Conservation (phyloP, 2,888 invertebrate species). For the Pharmacophagus antenor region DNA sequence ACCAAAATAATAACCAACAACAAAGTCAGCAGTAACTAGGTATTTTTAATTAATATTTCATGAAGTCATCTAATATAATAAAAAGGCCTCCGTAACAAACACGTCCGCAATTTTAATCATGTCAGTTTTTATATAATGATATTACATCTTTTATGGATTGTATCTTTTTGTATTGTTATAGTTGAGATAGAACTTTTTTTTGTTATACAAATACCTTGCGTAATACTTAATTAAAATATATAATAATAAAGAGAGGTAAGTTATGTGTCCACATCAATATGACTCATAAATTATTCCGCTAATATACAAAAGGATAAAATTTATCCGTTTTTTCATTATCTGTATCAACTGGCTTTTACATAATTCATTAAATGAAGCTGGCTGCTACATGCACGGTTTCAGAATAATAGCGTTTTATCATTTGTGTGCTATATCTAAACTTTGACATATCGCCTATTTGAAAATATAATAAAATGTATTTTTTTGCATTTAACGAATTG, state of each 20-base stretch:
- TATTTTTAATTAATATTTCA: no score
- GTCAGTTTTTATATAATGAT: no score
- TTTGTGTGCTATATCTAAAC: no score
- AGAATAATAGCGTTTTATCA: neutral
- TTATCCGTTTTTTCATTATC: neutral
- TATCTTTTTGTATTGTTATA: no score
- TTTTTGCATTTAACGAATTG: neutral
- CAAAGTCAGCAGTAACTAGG: no score
- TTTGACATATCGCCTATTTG: neutral
- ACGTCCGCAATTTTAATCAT: no score
- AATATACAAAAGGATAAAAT: neutral
- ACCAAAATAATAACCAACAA: no score
- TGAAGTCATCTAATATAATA: no score
- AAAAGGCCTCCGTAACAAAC: no score
- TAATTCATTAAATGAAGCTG: neutral
- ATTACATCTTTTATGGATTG: no score
- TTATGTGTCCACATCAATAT: neutral
- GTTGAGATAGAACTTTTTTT: no score
- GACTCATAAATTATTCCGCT: neutral
- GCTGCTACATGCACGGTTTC: neutral
- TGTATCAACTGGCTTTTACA: neutral
- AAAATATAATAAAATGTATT: neutral
- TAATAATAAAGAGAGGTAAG: no score
- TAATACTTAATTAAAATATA: neutral
- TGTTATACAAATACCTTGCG: neutral